Percentiles rank a stretch among this genome's conserved stretches.
Evolutionary conservation across 2,888 invertebrate genomes (phyloP).

Genomic region (Fragum sueziense): DNA sequence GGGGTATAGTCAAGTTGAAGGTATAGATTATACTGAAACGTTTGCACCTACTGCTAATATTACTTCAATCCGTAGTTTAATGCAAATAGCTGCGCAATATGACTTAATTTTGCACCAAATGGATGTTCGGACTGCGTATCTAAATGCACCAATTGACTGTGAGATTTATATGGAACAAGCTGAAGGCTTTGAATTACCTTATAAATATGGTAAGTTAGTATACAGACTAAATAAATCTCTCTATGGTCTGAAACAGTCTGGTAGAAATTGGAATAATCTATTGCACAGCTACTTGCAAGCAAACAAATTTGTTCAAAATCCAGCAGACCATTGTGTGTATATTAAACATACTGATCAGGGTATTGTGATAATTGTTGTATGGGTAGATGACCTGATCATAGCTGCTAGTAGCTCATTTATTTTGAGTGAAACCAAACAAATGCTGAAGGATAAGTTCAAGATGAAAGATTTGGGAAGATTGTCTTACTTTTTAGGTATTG

Average conservation of each 20-base stretch:
- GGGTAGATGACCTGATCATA: constrained; percentile 41
- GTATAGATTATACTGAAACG: constrained; percentile 60
- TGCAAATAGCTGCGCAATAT: constrained; percentile 55
- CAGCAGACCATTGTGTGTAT: constrained; percentile 38
- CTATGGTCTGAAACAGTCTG: constrained; percentile 59
- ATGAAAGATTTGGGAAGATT: constrained; percentile 51
- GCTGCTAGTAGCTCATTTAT: constrained; percentile 14
- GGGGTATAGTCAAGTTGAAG: constrained; percentile 51
- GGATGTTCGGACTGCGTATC: constrained; percentile 57
- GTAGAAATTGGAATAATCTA: constrained; percentile 56
- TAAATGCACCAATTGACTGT: constrained; percentile 59
- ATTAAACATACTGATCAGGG: neutral
- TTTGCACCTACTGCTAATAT: constrained; percentile 61
- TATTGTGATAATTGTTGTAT: constrained; percentile 28
- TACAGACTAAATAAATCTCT: constrained; percentile 55
- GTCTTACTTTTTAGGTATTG: constrained; percentile 35
- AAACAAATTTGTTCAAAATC: constrained; percentile 31
- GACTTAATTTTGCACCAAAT: constrained; percentile 53
- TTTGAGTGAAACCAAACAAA: constrained; percentile 15
- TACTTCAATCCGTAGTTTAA: constrained; percentile 46
- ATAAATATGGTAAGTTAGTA: constrained; percentile 27
- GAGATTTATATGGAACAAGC: constrained; percentile 58
- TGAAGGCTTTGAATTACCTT: constrained; percentile 42
- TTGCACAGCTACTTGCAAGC: constrained; percentile 35
- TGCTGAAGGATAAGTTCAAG: constrained; percentile 38